phyloP scores from a whole-genome alignment of 1,140 invertebrate genomes.

The Watersipora subatra region DNA sequence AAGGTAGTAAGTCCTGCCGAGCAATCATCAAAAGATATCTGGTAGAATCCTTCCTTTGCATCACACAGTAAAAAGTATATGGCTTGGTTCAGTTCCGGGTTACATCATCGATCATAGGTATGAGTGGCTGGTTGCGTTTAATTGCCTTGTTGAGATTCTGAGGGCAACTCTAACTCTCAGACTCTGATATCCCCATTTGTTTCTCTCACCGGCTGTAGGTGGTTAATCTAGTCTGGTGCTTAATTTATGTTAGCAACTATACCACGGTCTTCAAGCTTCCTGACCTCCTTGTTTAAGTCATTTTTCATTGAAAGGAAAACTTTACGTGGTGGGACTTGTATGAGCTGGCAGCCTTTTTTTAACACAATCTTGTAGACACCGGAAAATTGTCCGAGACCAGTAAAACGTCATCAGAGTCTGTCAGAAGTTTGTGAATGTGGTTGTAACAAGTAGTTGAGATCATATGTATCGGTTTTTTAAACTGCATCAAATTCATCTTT shows the following conservation, averaged over 20 bases:
- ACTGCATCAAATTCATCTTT: background rate
- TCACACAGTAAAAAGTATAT: too few species aligned
- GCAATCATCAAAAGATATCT: too few species aligned
- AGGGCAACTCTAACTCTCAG: background rate
- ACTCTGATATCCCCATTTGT: background rate
- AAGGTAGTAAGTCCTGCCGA: too few species aligned
- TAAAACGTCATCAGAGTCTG: background rate
- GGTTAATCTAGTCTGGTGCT: background rate
- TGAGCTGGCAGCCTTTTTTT: background rate
- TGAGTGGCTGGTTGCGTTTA: background rate
- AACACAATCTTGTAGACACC: background rate
- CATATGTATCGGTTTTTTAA: background rate
- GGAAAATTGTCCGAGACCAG: background rate
- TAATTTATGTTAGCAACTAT: background rate
- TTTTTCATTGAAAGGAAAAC: background rate
- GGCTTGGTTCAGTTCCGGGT: too few species aligned
- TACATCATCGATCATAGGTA: background rate
- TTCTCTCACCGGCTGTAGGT: background rate
- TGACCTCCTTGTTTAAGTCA: background rate
- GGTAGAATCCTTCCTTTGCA: too few species aligned
- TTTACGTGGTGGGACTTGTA: background rate
- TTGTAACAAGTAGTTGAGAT: too few species aligned
- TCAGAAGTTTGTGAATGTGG: background rate
- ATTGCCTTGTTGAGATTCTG: too few species aligned
- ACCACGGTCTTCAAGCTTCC: too few species aligned